Evolutionary conservation across 2,113 vertebrate genomes (phyloP), one percentile per base, ranked within the genome.

Genomic region (Chaetorhynchus papuensis): DNA sequence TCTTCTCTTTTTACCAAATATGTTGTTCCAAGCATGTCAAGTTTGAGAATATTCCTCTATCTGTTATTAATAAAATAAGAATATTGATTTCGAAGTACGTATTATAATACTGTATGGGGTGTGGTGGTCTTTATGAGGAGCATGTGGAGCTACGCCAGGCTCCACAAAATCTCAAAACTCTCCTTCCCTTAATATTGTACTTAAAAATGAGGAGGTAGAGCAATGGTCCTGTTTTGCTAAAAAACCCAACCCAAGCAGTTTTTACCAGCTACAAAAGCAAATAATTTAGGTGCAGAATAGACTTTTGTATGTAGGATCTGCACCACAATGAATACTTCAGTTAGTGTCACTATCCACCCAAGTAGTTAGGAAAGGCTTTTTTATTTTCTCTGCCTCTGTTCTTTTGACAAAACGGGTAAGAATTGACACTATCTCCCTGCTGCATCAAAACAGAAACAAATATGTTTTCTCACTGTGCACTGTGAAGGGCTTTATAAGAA

Each of bases 281-380:
- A 49, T 54, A 86, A 74, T 86, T 94, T 91, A 90, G 44, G 83
- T 84, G 35, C 52, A 85, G 94, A 95, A 86, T 41, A 81, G 81
- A 37, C 57, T 94, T 95, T 30, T 61, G 54, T 49, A 66, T 53
- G 89, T 81, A 93, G 65, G 59, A 94, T 90, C 59, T 91, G 66
- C 86, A 83, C 79, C 27, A 31, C 61, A 90, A 96, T 52, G 47
- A 70, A 69, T 39, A 37, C 44, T 42, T 75, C 2, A 12, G n/a
- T 71, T 85, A 86, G 22, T 31, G 50, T 56, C 50, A 88, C 83
- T 65, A 39, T 77, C 60, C 45, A 75, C 31, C 56, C 59, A 81
- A 52, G 49, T 9, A 83, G 35, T 31, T 79, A 74, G 81, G 86
- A 90, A 81, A 83, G 3, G 18, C 27, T 82, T 35, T 28, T 33